These are phyloP conservation scores for Podarcis siculus DNA, from an alignment of 2,797 vertebrate species.

Conservation along the genomic window DNA sequence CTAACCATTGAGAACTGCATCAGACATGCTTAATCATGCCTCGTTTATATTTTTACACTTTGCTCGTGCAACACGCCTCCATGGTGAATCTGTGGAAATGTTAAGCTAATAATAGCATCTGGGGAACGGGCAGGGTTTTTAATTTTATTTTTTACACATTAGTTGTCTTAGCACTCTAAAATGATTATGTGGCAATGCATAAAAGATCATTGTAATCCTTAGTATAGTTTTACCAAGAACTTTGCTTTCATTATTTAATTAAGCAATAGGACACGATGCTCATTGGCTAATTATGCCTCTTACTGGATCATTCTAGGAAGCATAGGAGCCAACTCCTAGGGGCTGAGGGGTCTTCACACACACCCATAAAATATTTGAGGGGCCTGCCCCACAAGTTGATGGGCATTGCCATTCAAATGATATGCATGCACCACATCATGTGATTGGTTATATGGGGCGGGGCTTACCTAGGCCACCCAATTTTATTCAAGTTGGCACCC, in stretches of 20 bases:
- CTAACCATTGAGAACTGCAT: conserved; percentile 41
- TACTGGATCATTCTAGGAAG: conserved; percentile 30
- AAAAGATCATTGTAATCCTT: conserved; percentile 66
- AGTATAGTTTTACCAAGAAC: conserved; percentile 58
- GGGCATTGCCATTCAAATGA: too few relatives aligned
- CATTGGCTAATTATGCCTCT: conserved; percentile 20
- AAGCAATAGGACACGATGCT: conserved; percentile 60
- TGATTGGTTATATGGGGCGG: too few relatives aligned
- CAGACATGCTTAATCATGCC: conserved; percentile 67
- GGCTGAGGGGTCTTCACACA: too few relatives aligned
- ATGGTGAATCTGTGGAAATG: conserved; percentile 68
- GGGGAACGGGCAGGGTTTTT: conserved; percentile 43
- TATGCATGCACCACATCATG: too few relatives aligned
- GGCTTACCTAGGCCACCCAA: too few relatives aligned
- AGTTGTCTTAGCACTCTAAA: conserved; percentile 61
- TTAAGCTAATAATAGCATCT: conserved; percentile 62
- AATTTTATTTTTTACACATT: conserved; percentile 57
- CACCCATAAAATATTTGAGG: too few relatives aligned
- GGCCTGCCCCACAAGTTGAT: too few relatives aligned
- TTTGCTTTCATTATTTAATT: conserved; percentile 71
- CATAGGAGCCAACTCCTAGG: too few relatives aligned
- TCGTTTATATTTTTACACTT: conserved; percentile 5
- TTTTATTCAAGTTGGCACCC: too few relatives aligned
- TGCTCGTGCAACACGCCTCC: conserved; percentile 45
- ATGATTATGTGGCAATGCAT: conserved; percentile 55